These are phyloP conservation scores for Trachelus stipa DNA, from an alignment of 2,888 invertebrate genomes.

Conservation along the genomic window DNA sequence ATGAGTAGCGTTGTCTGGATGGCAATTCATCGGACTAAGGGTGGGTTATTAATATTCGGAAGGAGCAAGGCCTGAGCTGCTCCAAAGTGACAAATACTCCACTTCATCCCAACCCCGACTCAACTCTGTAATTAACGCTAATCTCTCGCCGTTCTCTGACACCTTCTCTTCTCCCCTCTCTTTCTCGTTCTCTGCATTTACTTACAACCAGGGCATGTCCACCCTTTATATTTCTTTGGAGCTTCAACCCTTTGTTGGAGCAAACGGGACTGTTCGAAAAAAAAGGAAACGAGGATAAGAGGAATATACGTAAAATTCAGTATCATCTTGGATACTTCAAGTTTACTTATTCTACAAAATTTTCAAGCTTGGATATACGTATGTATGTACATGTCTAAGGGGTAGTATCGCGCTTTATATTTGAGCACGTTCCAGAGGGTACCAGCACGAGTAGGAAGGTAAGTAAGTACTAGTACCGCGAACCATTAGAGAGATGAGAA, in stretches of 20 bases:
- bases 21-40: conserved; percentile 54
- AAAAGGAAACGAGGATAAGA: background rate
- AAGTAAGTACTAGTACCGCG: conserved; percentile 4
- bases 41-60: conserved; percentile 63
- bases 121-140: conserved; percentile 65
- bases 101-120: conserved; percentile 48
- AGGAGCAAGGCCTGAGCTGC: conserved; percentile 40
- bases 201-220: conserved; percentile 1
- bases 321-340: background rate
- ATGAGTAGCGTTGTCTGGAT: conserved; percentile 56
- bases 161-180: conserved; percentile 38
- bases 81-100: conserved; percentile 63
- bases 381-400: no score
- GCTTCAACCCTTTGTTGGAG: background rate
- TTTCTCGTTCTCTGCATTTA: conserved; percentile 39
- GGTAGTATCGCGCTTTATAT: no score
- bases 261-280: background rate
- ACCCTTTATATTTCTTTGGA: background rate
- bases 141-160: conserved; percentile 59
- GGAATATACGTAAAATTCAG: background rate
- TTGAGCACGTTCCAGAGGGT: no score
- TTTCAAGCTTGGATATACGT: background rate
- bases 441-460: no score
- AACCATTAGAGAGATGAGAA: conserved; percentile 42
- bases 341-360: background rate